Base-by-base conservation (phyloP, 2,888 invertebrate genomes). In the Drosophila suboccidentalis region DNA sequence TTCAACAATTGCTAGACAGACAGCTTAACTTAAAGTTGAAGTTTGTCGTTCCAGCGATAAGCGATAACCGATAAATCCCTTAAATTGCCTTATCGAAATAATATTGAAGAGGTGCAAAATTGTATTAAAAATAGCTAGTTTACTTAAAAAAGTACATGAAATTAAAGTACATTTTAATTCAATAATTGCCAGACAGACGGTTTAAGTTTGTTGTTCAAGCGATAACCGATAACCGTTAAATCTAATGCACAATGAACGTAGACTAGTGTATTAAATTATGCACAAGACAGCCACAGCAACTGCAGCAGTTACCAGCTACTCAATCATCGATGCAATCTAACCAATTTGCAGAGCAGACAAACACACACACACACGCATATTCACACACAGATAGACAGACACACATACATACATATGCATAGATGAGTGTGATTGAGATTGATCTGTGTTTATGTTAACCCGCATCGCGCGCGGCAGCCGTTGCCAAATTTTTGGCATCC, bases 361-460 rank as follows among this genome's bases (percentile, higher is more conserved):
- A 22, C 29, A 49, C n/a, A 57, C 46, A 54, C 49, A 57, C 49
- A 53, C 44, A 63, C 19, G 36, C 41, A 41, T 49, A 57, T 38
- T n/a, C 51, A 58, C 59, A 47, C 32, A 46, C 44, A 53, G 13
- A 29, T 5, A 43, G 10, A 44, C 17, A 63, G 4, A 66, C 19
- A 46, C 22, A 41, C 15, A 66, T 15, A 46, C 22, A 41, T 10
- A 1, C 4, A 32, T n/a, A 34, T 36, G 29, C 32, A 58, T 19
- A 44, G 38, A 9, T 26, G 53, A 54, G 71, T 49, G 41, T 58
- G 58, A 50, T 73, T 49, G 69, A 70, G 78, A 74, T 78, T 70
- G 78, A 78, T 78, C 77, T 57, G 67, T 78, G 74, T 67, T 70
- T 70, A 70, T 78, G 70, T 71, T 54, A 61, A 43, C 54, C 74